Conservation (phyloP, 2,113 vertebrate species). For the Macheiramphus alcinus region DNA sequence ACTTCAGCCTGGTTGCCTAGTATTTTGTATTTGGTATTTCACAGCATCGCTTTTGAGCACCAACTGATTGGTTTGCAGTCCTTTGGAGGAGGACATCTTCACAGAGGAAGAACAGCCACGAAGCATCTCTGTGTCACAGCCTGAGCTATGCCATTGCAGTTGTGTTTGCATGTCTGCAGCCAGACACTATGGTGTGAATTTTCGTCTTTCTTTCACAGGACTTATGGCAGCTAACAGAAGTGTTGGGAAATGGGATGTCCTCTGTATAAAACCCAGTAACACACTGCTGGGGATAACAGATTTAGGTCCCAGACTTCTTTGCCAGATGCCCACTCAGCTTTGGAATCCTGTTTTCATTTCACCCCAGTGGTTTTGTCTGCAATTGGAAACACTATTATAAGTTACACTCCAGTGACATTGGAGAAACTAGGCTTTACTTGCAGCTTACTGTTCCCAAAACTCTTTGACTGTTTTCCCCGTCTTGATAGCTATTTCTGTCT, state of each 20-base stretch:
- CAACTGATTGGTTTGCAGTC: background rate
- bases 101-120: background rate
- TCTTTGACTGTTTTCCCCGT: background rate
- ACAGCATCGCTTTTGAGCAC: background rate
- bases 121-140: background rate
- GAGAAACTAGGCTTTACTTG: background rate
- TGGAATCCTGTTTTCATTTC: background rate
- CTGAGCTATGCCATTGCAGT: too few relatives aligned
- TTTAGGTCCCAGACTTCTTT: background rate
- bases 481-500: background rate
- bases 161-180: background rate
- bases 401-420: background rate
- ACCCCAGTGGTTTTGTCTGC: background rate
- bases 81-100: background rate
- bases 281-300: background rate
- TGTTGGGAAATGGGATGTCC: background rate
- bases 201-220: background rate
- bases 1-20: background rate
- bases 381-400: background rate
- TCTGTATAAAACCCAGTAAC: background rate
- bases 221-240: background rate
- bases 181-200: background rate
- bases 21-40: background rate
- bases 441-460: background rate
- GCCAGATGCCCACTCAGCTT: accelerated